Base-by-base conservation (phyloP, 2,797 vertebrate species). In the Rhinoraja longicauda region DNA sequence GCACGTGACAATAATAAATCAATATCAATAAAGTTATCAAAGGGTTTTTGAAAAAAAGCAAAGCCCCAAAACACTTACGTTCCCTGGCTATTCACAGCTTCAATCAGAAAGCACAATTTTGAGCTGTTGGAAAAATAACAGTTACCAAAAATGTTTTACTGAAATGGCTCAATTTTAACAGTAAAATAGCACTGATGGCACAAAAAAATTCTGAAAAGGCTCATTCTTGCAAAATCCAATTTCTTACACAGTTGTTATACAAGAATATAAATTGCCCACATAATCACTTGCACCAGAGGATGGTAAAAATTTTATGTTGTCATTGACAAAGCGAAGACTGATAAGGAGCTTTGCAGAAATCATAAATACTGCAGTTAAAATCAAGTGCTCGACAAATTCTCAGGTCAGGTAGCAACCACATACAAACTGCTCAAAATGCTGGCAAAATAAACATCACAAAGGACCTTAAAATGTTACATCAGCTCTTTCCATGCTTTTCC, bases 81-180 rank as follows among this genome's bases (percentile, higher is more conserved):
- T 94, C 98, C 98, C 10, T 96, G 96, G 84, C 97, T 98, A 95
- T 98, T 98, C 95, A 99, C 97, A 94, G 98, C 98, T 94, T 98
- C 97, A 94, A 99, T 98, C 92, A 94, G 96, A 95, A 99, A 99
- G 93, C 97, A 93, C 57, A 96, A 96, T 95, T 96, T 98, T 94
- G 98, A 97, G 93, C 98, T 99, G 94, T 0, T 94, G 93, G 93
- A 81, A 94, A 92, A 94, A 0, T 73, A 15, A 75, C 26, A 45
- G 24, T 53, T 92, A 90, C 1, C 88, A 70, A 90, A 77, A 70
- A 90, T 26, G 0, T 17, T 92, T 92, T 36, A 2, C 15, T n/a
- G 5, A 73, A 91, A 29, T 6, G 12, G 9, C 39, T 73, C 15
- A 64, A 32, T 57, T 45, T 19, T 19, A 29, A 73, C 29, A 5